Evolutionary conservation across 2,888 invertebrate genomes (phyloP), one percentile per base, ranked within the genome.

Genomic region (Caenorhabditis sulstoni): DNA sequence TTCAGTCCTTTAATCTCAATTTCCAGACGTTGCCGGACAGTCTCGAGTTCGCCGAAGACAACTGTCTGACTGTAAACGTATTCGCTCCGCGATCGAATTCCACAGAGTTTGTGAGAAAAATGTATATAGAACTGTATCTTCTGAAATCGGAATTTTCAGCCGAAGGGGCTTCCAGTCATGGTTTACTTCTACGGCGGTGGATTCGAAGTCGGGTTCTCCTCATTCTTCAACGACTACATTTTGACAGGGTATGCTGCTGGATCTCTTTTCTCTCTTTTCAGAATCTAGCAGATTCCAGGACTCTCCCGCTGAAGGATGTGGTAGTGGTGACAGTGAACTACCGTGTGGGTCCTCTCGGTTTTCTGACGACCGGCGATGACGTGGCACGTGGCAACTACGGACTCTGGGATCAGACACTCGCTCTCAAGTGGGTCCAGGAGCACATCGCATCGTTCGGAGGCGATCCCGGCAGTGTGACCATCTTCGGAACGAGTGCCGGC

Each of bases 401-500:
- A 9, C 68, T 87, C 0, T 87, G 87, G 87, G 89, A 90, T 59
- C 88, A 88, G 75, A 79, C 82, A 14, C 58, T 86, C 23, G 87
- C 87, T 11, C 76, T 90, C 4, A 47, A 81, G 58, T 90, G 89
- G 89, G 83, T 90, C 5, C 78, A 86, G n/a, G 62, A 86, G 9
- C 89, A 89, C 62, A 88, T 89, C 18, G 50, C 44, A 0, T 59
- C 67, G 0, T 89, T 89, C 65, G 87, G 88, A 16, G 89, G 90
- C 14, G 80, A 89, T 53, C 83, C 87, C 0, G 57, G 70, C 18
- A 86, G 81, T 50, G 83, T 90, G 16, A 90, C 89, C 0, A 79
- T 89, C n/a, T 88, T 88, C 53, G 88, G 87, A 7, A 86, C 88
- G 47, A 85, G 84, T 73, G 87, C 87, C 9, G 87, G 87, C 14